Evolutionary conservation across 2,113 vertebrate species (phyloP).

Genomic region (Strix uralensis): DNA sequence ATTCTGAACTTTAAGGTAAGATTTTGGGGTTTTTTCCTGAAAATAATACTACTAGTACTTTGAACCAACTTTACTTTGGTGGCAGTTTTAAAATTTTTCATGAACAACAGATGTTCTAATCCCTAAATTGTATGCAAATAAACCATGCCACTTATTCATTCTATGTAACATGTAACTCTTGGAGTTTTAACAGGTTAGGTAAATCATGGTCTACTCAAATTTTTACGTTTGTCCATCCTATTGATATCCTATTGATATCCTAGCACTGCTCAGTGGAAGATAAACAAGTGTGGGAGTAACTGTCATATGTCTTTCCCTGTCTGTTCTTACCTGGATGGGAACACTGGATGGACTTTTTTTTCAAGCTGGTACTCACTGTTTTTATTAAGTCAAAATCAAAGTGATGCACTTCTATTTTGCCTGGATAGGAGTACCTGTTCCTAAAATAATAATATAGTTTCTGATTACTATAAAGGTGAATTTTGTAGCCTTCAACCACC

Average conservation of each 20-base stretch:
- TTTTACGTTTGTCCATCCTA: neutral
- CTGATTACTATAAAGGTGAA: neutral
- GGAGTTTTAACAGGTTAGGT: neutral
- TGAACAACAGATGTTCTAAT: neutral
- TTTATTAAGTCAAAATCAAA: neutral
- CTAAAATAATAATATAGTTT: neutral
- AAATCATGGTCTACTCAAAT: neutral
- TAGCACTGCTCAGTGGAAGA: neutral
- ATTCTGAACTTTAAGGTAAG: neutral
- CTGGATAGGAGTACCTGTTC: neutral
- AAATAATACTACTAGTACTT: neutral
- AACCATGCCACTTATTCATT: neutral
- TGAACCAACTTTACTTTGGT: neutral
- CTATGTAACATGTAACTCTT: neutral
- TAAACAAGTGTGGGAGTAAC: neutral
- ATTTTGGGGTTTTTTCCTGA: neutral
- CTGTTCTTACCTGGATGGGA: neutral
- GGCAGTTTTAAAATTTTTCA: neutral
- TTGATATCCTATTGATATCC: neutral
- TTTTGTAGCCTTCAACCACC: neutral
- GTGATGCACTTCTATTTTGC: neutral
- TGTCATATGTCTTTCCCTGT: neutral
- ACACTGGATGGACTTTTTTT: neutral
- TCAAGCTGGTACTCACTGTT: neutral
- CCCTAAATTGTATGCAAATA: neutral